Conservation (phyloP, 2,113 vertebrate genomes). For the Rhinichthys klamathensis region DNA sequence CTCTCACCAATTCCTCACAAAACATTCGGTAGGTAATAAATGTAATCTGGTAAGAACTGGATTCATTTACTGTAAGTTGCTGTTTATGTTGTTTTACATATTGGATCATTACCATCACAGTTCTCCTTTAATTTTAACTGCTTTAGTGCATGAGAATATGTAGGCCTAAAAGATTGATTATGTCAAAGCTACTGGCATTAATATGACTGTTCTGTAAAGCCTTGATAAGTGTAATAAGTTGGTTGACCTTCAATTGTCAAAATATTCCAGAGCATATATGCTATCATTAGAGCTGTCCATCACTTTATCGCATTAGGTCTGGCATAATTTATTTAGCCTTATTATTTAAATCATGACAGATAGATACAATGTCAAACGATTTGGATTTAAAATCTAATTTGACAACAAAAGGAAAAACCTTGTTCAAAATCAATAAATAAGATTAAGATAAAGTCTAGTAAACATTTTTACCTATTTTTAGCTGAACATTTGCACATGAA, state of each 20-base stretch:
- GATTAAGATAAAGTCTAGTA: background rate
- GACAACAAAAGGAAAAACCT: background rate
- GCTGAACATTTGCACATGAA: background rate
- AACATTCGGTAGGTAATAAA: background rate
- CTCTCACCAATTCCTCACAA: background rate
- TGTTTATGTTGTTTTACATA: background rate
- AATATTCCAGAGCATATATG: background rate
- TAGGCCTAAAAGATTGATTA: background rate
- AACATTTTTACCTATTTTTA: background rate
- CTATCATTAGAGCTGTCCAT: conserved; percentile 2
- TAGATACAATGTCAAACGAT: background rate
- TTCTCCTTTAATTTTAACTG: background rate
- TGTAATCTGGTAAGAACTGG: background rate
- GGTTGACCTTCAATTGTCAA: background rate
- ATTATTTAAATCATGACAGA: background rate
- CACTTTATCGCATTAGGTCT: conserved; percentile 1
- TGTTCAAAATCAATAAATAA: background rate
- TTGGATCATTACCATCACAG: background rate
- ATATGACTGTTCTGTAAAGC: background rate
- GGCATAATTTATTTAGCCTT: background rate
- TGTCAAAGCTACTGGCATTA: background rate
- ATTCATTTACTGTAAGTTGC: background rate
- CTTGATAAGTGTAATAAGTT: background rate
- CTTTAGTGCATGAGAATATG: background rate
- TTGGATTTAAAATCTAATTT: background rate